Base-by-base conservation (phyloP, 2,888 invertebrate genomes). In the Acanthosoma haemorrhoidale region DNA sequence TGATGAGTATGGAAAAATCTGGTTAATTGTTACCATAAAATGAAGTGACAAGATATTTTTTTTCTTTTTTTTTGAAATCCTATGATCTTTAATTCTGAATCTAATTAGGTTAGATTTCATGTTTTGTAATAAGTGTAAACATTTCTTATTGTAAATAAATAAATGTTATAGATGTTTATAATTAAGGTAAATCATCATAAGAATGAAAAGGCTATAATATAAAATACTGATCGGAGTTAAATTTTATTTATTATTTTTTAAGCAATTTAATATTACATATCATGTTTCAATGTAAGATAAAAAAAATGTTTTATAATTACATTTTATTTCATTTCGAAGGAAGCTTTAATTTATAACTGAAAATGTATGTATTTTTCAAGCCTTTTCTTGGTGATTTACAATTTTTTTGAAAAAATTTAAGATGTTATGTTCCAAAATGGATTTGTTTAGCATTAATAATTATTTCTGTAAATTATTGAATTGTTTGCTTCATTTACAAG, bases 401-500 rank as follows among this genome's bases (percentile, higher is more conserved):
- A n/a, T n/a, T 51, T n/a, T 43, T 43, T 25, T 51, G 51, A 51
- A 51, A 51, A n/a, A 51, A 25, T 41, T 16, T 41, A 11, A 41
- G 32, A 32, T 25, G 25, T 51, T 25, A 51, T 25, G 21, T 51
- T 51, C 29, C 8, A 25, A 51, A 51, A 51, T 51, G 29, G 51
- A 51, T 25, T 51, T 51, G 25, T 51, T 11, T 51, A 51, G 29
- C 51, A 25, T n/a, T n/a, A n/a, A 51, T 51, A 51, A 51, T 51
- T 51, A 51, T 51, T 51, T 51, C 51, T 51, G 51, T 51, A 51
- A 51, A 59, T 59, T 59, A 34, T 64, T 64, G 29, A 64, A 29
- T 64, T 64, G 39, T 64, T 64, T 41, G 64, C 64, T 64, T 64
- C 64, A 38, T 64, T 41, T 41, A 57, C 57, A 67, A 67, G 67